These are phyloP conservation scores for Lacerta bilineata DNA, from an alignment of 2,797 vertebrate species.

Conservation along the genomic window DNA sequence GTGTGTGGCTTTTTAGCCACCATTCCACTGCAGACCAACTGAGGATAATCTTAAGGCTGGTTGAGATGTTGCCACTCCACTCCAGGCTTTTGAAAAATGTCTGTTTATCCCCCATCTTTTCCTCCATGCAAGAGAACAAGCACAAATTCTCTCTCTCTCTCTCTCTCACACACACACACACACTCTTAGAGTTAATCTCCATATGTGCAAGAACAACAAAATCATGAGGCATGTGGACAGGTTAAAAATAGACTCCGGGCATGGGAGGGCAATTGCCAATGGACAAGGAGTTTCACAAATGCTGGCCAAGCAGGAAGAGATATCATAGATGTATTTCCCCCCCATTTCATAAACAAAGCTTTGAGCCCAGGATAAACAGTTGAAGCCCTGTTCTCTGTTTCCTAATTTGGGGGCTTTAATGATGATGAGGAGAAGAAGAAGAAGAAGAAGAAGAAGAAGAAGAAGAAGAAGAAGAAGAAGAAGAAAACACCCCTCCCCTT, in stretches of 20 bases:
- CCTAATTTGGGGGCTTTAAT: neutral
- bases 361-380: constrained; percentile 27
- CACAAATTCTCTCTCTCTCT: too few species aligned
- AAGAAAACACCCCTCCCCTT: neutral
- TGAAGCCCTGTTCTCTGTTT: constrained; percentile 1
- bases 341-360: constrained; percentile 34
- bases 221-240: fast-evolving
- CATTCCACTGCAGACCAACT: neutral
- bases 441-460: neutral
- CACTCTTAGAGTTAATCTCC: neutral
- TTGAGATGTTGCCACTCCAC: too few species aligned
- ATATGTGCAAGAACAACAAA: constrained; percentile 15
- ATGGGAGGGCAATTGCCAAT: neutral
- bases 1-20: neutral
- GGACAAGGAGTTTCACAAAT: neutral
- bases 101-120: too few species aligned
- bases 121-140: neutral
- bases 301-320: constrained; percentile 7
- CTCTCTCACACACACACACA: too few species aligned
- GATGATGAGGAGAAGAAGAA: neutral
- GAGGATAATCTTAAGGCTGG: too few species aligned
- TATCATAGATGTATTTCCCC: neutral
- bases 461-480: neutral
- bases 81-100: neutral
- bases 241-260: constrained; percentile 28